Evolutionary conservation across 2,888 invertebrate species (phyloP), one percentile per base, ranked within the genome.

Genomic region (Epistrophella euchroma): DNA sequence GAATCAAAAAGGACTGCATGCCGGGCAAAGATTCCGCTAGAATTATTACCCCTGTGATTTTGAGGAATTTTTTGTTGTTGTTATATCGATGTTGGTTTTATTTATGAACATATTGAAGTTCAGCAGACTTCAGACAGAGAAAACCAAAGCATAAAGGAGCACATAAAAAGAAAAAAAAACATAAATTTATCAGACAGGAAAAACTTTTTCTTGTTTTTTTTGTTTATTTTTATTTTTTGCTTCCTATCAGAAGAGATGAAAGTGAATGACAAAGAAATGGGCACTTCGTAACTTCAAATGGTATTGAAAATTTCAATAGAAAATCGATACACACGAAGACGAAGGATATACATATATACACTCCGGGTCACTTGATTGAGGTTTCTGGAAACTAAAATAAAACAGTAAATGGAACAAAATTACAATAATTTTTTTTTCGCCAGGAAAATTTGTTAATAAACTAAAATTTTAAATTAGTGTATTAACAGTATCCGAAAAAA

Each of bases 271-370:
- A 52, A 32, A 60, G 79, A 40, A 47, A 75, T 25, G 68, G 62
- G 22, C 68, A 70, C 80, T 55, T 75, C 17, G 52, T 15, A 40
- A 70, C 75, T 74, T 83, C 68, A 78, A 78, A 70, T 62, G 55
- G 73, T 68, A 73, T 74, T 79, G 66, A 73, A 78, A 56, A 32
- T 62, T 79, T 83, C 62, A 56, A 75, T 58, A 76, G 72, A 81
- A 85, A 81, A 85, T 85, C 85, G 76, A 85, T 81, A 77, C n/a
- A 1, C 60, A 72, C n/a, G 28, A 35, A 37, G 11, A 10, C 17
- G n/a, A n/a, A 47, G 47, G 47, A 66, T 66, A 19, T 17, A 32
- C 17, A n/a, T 32, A 17, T 19, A 19, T 17, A 66, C 64, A 60
- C 37, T 60, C 37, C 1, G 1, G 1, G 22, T 40, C 22, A 37